Percentiles rank a stretch among this genome's conserved stretches.
Evolutionary conservation across 1,140 invertebrate genomes (phyloP).

Genomic region (Cepaea nemoralis): DNA sequence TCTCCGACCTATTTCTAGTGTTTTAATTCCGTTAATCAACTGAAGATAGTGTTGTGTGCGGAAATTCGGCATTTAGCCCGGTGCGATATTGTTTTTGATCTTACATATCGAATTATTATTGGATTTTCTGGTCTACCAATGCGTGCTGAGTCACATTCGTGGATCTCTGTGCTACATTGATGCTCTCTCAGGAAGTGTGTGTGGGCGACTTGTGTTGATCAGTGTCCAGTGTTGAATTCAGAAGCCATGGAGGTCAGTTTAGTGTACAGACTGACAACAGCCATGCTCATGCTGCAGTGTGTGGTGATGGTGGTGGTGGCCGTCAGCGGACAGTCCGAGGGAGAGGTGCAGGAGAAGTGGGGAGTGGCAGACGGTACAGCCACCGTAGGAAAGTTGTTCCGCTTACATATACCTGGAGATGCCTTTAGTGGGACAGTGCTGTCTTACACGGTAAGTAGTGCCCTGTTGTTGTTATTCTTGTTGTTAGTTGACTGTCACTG

Average conservation of each 20-base stretch:
- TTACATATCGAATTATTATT: no score
- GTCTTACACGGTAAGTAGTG: conserved; percentile 52
- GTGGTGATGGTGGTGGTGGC: neutral
- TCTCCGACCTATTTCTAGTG: no score
- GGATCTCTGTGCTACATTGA: no score
- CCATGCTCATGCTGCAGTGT: neutral
- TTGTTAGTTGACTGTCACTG: no score
- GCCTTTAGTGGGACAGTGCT: conserved; percentile 58
- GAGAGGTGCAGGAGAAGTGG: conserved; percentile 54
- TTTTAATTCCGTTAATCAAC: no score
- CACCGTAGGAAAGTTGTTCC: conserved; percentile 56
- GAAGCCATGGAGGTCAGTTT: neutral
- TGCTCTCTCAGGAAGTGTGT: no score
- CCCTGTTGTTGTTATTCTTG: no score
- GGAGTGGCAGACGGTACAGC: conserved; percentile 61
- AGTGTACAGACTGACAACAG: neutral
- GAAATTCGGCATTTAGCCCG: no score
- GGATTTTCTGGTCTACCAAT: no score
- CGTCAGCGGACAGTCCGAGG: neutral
- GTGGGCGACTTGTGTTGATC: neutral
- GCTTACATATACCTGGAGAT: conserved; percentile 58
- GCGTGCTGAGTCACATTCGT: neutral
- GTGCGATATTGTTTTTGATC: no score
- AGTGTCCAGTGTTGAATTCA: neutral
- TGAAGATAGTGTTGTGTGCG: no score